These are phyloP conservation scores for Anoplophora glabripennis DNA, from an alignment of 1,140 invertebrate genomes.

Conservation along the genomic window DNA sequence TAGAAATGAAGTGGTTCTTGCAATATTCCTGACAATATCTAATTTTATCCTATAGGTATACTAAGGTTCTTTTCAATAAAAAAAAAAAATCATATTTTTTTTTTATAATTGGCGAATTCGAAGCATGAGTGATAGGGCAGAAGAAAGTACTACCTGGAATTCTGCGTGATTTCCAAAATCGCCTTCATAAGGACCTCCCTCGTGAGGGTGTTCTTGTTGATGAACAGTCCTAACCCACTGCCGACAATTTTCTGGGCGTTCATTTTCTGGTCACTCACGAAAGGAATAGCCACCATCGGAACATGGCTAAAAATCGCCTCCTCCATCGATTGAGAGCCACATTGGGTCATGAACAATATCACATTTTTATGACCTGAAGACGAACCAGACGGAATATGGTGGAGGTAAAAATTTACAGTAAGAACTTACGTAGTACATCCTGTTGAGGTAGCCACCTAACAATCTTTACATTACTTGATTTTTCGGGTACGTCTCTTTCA, in stretches of 20 bases:
- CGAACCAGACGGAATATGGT: conserved; percentile 68
- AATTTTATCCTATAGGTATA: too few relatives aligned
- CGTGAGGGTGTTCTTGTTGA: conserved; percentile 20
- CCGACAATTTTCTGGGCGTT: conserved; percentile 35
- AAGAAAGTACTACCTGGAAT: conserved; percentile 13
- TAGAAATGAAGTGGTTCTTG: too few relatives aligned
- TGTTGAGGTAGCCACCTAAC: conserved; percentile 21
- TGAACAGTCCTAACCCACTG: conserved; percentile 24
- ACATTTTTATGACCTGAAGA: conserved; percentile 57
- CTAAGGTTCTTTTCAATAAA: too few relatives aligned
- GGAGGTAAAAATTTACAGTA: too few relatives aligned
- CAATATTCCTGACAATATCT: too few relatives aligned
- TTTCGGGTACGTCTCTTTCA: conserved; percentile 47
- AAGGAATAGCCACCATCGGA: conserved; percentile 58
- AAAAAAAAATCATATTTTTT: too few relatives aligned
- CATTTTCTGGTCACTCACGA: conserved; percentile 62
- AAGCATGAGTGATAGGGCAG: too few relatives aligned
- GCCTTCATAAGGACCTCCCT: conserved; percentile 30
- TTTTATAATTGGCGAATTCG: too few relatives aligned
- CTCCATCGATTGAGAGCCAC: conserved; percentile 58
- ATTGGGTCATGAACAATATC: conserved; percentile 60
- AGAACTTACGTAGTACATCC: conserved; percentile 11
- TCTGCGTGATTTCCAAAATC: conserved; percentile 33
- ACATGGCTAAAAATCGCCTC: conserved; percentile 57
- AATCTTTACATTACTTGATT: conserved; percentile 15